Base-by-base conservation (phyloP, 1,140 invertebrate genomes). In the Coelopa frigida region DNA sequence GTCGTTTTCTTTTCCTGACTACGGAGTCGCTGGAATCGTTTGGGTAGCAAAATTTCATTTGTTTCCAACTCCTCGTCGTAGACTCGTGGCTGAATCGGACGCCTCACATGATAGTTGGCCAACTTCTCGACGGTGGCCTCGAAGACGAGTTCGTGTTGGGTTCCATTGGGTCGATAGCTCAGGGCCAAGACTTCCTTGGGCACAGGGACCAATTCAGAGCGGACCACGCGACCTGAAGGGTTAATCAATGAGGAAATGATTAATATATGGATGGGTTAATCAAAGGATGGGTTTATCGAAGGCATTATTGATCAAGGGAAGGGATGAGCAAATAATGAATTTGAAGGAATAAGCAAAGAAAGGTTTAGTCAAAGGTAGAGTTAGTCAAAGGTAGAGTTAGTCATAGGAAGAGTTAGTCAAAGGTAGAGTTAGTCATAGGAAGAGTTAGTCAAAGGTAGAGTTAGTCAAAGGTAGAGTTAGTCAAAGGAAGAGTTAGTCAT, bases 81-180 rank as follows among this genome's bases (percentile, higher is more conserved):
- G 15, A 11, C 27, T 24, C 4, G 58, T 60, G 7, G 35, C 5
- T 6, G 73, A 15, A 10, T 54, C 45, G 12, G 53, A 44, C 33
- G 70, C 72, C 75, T 27, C 23, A 68, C 64, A 31, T 51, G 47
- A 17, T 33, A 47, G 26, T 22, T 46, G 6, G 31, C 32, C 14
- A 51, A 14, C 21, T 51, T 51, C 4, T 44, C 40, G 4, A 39
- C 49, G 35, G 32, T 33, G 10, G 49, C 49, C 11, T 21, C 21
- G 21, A 51, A 51, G 14, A 51, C 44, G 10, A 51, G 40, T 27
- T 51, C 49, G n/a, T 47, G 35, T 35, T 46, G 29, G 0, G 44
- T 37, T 4, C 3, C 10, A 31, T 44, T 47, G 1, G 26, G 5
- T 12, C 44, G 23, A 10, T 33, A 44, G 12, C 36, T 27, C 17